phyloP scores from a whole-genome alignment of 2,888 invertebrate species.

The Hyalella azteca region DNA sequence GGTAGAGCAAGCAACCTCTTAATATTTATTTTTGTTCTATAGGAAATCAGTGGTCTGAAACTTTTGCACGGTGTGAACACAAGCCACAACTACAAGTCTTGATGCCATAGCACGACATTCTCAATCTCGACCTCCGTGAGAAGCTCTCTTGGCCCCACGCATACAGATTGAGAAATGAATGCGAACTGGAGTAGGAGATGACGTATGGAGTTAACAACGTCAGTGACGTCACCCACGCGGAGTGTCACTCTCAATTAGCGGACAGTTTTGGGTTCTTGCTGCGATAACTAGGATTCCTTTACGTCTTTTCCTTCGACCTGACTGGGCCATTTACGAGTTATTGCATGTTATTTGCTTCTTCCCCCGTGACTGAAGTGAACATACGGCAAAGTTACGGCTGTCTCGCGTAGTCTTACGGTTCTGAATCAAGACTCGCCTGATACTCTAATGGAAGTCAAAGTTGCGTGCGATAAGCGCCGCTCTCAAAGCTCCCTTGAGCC shows the following conservation, averaged over 20 bases:
- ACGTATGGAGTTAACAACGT: slow-evolving; percentile 8
- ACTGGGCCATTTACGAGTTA: neutral
- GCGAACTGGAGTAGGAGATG: slow-evolving; percentile 10
- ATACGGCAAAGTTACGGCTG: neutral
- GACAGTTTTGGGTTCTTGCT: neutral
- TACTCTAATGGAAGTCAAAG: slow-evolving; percentile 18
- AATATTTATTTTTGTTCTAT: no score
- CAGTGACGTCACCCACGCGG: slow-evolving; percentile 1
- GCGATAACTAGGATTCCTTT: neutral
- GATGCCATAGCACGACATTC: no score
- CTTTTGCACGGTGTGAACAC: no score
- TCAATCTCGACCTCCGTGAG: slow-evolving; percentile 19
- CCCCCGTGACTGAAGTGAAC: neutral
- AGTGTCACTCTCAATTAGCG: slow-evolving; percentile 5
- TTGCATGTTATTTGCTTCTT: neutral
- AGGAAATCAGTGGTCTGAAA: no score
- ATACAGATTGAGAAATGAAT: neutral
- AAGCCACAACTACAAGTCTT: no score
- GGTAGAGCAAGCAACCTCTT: no score
- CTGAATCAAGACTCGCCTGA: neutral
- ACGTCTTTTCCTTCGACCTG: neutral
- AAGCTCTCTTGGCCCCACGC: neutral
- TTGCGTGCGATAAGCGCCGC: neutral
- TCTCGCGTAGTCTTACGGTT: neutral
- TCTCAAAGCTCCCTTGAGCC: slow-evolving; percentile 1